Base-by-base conservation (phyloP, 2,797 vertebrate genomes). In the Eidolon dupreanum region DNA sequence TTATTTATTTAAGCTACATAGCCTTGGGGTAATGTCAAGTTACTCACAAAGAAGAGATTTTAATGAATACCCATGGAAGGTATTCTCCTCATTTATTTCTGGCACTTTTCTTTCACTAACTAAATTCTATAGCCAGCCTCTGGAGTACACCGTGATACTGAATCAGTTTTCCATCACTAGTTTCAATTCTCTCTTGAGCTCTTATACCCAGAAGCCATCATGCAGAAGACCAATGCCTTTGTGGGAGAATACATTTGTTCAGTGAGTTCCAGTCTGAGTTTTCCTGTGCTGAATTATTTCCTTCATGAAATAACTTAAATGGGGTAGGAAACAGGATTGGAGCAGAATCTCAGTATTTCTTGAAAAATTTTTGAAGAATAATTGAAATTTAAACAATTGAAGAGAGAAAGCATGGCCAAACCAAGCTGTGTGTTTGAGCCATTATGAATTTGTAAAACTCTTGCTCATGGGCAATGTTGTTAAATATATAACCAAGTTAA, bases 11-110 rank as follows among this genome's bases (percentile, higher is more conserved):
- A 79, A 88, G 74, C 26, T 81, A 46, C 15, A 46, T 93, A 94
- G 93, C 92, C 83, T 93, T 93, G 57, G 77, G 94, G 83, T 96
- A 92, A 95, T 96, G 92, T 95, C 92, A 96, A 82, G 55, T 92
- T 93, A 43, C 90, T 84, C 88, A 75, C 93, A 95, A 95, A 95
- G 82, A 94, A 93, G 82, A 61, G 70, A 78, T 95, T 96, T 96
- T 97, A 97, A 97, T 97, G 92, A 97, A 88, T 91, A 85, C 71
- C 46, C 33, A 12, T 79, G 75, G 65, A 97, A 84, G 43, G n/a
- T 73, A 5, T 41, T 92, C 28, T 70, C 31, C 61, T 90, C 68
- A 78, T 94, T 93, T 93, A 84, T 93, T 95, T 91, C 78, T 82
- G 53, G 38, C n/a, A 28, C 55, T 38, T 94, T 95, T 84, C 82